Evolutionary conservation across 23 tunicate species (phyloP).

Genomic region (Ascidia mentula): DNA sequence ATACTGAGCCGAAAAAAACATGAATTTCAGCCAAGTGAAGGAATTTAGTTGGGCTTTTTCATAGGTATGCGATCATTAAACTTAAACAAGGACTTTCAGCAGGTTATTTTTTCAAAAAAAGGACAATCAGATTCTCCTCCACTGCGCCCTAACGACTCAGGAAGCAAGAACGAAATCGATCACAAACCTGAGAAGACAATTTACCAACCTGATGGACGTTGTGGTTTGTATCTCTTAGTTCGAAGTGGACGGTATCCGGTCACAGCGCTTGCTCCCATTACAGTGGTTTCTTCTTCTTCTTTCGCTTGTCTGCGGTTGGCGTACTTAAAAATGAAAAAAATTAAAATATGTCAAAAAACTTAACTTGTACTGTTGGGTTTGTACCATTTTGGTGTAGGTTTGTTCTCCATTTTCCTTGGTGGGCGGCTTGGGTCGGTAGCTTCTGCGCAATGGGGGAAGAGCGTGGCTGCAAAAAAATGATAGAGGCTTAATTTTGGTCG

Average conservation of each 20-base stretch:
- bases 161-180: too few species aligned
- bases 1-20: too few species aligned
- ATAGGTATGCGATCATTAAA: too few species aligned
- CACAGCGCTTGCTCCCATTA: constrained; percentile 59
- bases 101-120: too few species aligned
- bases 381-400: constrained; percentile 60
- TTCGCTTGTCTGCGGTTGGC: constrained; percentile 41
- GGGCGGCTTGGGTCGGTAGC: constrained; percentile 20
- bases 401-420: constrained; percentile 44
- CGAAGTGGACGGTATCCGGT: constrained; percentile 59
- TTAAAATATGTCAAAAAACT: background rate
- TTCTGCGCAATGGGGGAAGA: constrained; percentile 59
- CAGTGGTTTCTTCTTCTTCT: constrained; percentile 51
- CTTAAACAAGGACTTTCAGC: too few species aligned
- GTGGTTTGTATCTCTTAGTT: constrained; percentile 37
- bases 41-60: too few species aligned
- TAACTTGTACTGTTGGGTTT: background rate
- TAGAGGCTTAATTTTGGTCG: background rate
- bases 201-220: constrained; percentile 32
- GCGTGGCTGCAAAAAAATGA: background rate
- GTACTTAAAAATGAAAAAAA: constrained; percentile 29
- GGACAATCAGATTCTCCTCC: too few species aligned
- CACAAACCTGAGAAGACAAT: background rate
- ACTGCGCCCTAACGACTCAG: too few species aligned
- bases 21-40: too few species aligned